These are phyloP conservation scores for Incurvaria masculella DNA, from an alignment of 2,888 invertebrate genomes.

Conservation along the genomic window DNA sequence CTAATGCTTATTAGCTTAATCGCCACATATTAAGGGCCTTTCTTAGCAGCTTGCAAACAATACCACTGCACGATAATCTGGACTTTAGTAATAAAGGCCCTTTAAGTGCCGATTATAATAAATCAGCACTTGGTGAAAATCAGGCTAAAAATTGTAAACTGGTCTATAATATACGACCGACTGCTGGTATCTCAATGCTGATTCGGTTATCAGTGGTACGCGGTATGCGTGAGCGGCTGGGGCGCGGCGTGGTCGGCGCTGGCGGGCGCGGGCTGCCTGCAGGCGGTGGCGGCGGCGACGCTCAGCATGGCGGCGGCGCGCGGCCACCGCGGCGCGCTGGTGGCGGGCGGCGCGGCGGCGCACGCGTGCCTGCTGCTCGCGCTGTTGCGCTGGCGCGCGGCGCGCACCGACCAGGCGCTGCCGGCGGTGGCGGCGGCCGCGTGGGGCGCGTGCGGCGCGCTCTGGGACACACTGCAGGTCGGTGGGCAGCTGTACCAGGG, in stretches of 20 bases:
- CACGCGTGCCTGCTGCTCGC: slow-evolving; percentile 76
- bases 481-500: slow-evolving; percentile 25
- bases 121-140: no score
- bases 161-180: no score
- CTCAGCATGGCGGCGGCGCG: slow-evolving; percentile 77
- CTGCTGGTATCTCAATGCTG: slow-evolving; percentile 3
- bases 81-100: no score
- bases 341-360: slow-evolving; percentile 77
- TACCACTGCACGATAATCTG: no score
- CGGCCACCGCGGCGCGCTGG: slow-evolving; percentile 69
- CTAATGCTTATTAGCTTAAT: no score
- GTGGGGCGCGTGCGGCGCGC: slow-evolving; percentile 84
- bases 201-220: slow-evolving; percentile 66
- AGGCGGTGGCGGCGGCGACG: slow-evolving; percentile 74
- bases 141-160: no score
- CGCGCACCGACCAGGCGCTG: slow-evolving; percentile 74
- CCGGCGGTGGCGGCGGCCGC: slow-evolving; percentile 82
- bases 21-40: no score
- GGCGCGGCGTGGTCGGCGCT: slow-evolving; percentile 71
- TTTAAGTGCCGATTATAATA: no score
- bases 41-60: no score
- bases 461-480: slow-evolving; percentile 74
- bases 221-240: slow-evolving; percentile 77
- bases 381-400: slow-evolving; percentile 75
- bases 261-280: slow-evolving; percentile 69